Conservation (phyloP, 1,140 invertebrate genomes). For the Drosophila varians region DNA sequence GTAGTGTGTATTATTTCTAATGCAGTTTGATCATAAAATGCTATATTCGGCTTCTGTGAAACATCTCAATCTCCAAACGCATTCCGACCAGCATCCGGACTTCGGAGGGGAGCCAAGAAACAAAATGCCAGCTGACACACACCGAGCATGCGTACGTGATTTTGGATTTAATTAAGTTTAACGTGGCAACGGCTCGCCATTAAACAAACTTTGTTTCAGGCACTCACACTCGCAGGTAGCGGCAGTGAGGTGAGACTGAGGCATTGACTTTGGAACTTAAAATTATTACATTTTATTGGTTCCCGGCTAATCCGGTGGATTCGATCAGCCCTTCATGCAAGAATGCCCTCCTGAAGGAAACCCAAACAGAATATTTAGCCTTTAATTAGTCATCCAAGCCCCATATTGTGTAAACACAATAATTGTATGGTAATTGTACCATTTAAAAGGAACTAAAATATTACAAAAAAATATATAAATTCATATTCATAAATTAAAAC, state of each 20-base stretch:
- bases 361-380: conserved; percentile 1
- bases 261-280: conserved; percentile 75
- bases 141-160: conserved; percentile 60
- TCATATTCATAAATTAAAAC: too few species aligned
- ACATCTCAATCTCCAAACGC: conserved; percentile 58
- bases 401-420: background rate
- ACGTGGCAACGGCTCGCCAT: conserved; percentile 24
- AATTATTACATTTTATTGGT: conserved; percentile 12
- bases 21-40: conserved; percentile 55
- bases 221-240: background rate
- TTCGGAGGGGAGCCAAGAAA: conserved; percentile 6
- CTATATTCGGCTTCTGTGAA: conserved; percentile 13
- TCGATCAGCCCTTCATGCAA: conserved; percentile 65
- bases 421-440: conserved; percentile 26
- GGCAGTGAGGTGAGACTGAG: conserved; percentile 34
- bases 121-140: conserved; percentile 40
- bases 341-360: conserved; percentile 64
- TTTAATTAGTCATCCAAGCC: background rate
- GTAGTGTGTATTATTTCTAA: conserved; percentile 33
- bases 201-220: background rate
- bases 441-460: background rate
- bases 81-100: conserved; percentile 5
- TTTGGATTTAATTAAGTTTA: conserved; percentile 60
- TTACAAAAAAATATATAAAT: too few species aligned
- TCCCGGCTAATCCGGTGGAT: conserved; percentile 8